Evolutionary conservation across 2,888 invertebrate species (phyloP), one percentile per base, ranked within the genome.

Genomic region (Apamea epomidion): DNA sequence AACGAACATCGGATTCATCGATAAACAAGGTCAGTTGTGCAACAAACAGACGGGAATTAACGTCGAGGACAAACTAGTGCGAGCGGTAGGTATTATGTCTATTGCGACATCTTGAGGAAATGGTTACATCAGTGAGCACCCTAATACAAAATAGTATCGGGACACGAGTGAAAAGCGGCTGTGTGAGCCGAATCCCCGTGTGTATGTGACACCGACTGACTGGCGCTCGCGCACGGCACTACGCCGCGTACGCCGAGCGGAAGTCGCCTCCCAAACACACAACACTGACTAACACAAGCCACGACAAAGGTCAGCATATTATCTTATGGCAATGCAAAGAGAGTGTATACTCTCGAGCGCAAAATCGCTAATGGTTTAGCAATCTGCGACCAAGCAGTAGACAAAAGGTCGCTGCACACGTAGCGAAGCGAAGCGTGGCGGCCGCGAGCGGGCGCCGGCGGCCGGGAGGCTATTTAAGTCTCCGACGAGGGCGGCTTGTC

Each of bases 271-370:
- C 83, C 86, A 68, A 72, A 84, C 76, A 88, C 82, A 89, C 87
- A 88, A 90, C 91, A 91, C 86, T 80, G 75, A 90, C 90, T 90
- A 91, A 90, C 87, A 90, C 84, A 92, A 92, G 92, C 91, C 87
- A 87, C 89, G 87, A 89, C 90, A 91, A 91, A 90, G 91, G 91
- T 91, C 92, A 90, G 91, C 91, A 86, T 85, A 76, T 82, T 87
- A 78, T 82, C 77, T 78, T 76, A 76, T 71, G 75, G 74, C 68
- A 68, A 80, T 54, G 83, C 86, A 71, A 69, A 75, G 67, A 74
- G 32, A 81, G 74, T 76, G 75, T 77, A 51, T 68, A 48, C 45
- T 70, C 72, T 80, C 48, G 76, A 71, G n/a, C 64, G 58, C 75
- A 48, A 67, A 71, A 79, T 67, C 73, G 51, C 42, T 45, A 45